Evolutionary conservation across 2,888 invertebrate species (phyloP).

Genomic region (Leptinotarsa haldemani): DNA sequence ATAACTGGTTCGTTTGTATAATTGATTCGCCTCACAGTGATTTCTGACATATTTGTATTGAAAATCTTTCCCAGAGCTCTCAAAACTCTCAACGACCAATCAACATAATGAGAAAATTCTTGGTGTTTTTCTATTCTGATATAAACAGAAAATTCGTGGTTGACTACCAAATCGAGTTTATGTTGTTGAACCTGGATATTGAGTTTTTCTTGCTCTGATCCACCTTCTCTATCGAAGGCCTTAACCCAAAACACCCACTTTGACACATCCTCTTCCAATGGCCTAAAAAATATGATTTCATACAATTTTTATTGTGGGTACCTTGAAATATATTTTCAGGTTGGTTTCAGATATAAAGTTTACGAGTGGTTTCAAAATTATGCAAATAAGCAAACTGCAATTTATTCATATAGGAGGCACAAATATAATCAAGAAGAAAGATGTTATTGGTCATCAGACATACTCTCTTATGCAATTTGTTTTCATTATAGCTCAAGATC

Average conservation of each 20-base stretch:
- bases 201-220: constrained; percentile 77
- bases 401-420: no score
- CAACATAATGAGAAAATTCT: constrained; percentile 75
- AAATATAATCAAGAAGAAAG: no score
- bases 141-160: constrained; percentile 83
- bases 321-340: no score
- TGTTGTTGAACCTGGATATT: constrained; percentile 87
- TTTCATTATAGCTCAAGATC: no score
- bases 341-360: no score
- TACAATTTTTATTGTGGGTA: no score
- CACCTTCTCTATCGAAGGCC: constrained; percentile 84
- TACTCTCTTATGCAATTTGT: no score
- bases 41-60: constrained; percentile 71
- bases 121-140: constrained; percentile 73
- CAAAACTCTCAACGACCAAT: constrained; percentile 82
- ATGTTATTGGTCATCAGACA: no score
- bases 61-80: constrained; percentile 71
- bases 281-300: constrained; percentile 67
- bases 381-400: no score
- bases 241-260: constrained; percentile 83
- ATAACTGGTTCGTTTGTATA: constrained; percentile 72
- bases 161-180: constrained; percentile 80
- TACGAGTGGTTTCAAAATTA: no score
- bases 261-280: constrained; percentile 84
- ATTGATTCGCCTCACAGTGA: constrained; percentile 78